These are phyloP conservation scores for Theretra japonica DNA, from an alignment of 2,888 invertebrate genomes.

Conservation along the genomic window DNA sequence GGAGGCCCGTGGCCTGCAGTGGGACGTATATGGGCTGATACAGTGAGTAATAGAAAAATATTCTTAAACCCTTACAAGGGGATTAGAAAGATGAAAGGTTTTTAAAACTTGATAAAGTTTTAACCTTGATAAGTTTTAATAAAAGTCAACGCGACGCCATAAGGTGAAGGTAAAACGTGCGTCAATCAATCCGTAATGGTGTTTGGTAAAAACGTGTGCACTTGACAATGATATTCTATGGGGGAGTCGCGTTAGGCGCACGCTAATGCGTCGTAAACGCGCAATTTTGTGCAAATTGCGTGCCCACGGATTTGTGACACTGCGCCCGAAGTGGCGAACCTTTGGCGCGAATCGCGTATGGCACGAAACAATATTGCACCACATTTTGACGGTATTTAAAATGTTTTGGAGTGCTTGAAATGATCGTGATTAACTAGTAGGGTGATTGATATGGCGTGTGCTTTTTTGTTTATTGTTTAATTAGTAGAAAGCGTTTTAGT, in stretches of 20 bases:
- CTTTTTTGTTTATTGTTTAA: too few species aligned
- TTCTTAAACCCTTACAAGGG: not conserved
- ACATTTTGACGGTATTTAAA: not conserved
- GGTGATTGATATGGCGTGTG: too few species aligned
- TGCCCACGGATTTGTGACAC: slow-evolving; percentile 15
- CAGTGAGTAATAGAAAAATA: too few species aligned
- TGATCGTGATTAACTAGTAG: not conserved
- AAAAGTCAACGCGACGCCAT: slow-evolving; percentile 1
- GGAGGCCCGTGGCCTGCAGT: too few species aligned
- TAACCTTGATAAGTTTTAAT: not conserved
- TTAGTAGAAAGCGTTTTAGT: too few species aligned
- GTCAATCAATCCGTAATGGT: slow-evolving; percentile 19
- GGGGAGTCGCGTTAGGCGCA: slow-evolving; percentile 8
- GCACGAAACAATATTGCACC: not conserved
- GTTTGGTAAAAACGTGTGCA: slow-evolving; percentile 11
- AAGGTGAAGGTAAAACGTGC: slow-evolving; percentile 1
- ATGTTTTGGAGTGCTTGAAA: not conserved
- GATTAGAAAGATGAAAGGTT: not conserved
- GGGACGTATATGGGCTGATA: too few species aligned
- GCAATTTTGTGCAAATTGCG: slow-evolving; percentile 25
- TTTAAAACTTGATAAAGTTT: slow-evolving; percentile 19
- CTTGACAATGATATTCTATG: slow-evolving; percentile 26
- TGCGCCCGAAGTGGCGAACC: slow-evolving; percentile 16
- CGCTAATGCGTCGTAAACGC: slow-evolving; percentile 26
- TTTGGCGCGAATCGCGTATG: not conserved